These are phyloP conservation scores for Oceanites oceanicus DNA, from an alignment of 2,113 vertebrate species.

Conservation along the genomic window DNA sequence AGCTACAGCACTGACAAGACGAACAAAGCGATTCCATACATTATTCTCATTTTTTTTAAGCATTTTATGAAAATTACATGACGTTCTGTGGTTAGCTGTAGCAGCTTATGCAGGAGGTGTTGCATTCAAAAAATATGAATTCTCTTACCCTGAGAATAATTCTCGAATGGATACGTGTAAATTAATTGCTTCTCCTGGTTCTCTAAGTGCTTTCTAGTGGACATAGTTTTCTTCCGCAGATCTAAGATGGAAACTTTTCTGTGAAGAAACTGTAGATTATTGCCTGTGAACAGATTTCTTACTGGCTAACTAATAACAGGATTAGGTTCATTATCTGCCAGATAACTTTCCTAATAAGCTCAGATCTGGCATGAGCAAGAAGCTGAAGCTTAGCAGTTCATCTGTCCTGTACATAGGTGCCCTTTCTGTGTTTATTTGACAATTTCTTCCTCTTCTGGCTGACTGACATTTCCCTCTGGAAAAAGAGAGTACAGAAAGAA, in stretches of 20 bases:
- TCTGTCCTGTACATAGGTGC: neutral
- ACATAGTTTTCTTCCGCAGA: neutral
- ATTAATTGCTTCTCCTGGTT: neutral
- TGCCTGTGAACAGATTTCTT: neutral
- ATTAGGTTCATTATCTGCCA: neutral
- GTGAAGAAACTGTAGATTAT: neutral
- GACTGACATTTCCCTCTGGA: constrained; percentile 14
- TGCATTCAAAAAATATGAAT: neutral
- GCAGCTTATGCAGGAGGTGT: neutral
- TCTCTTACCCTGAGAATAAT: neutral
- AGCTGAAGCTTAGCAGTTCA: neutral
- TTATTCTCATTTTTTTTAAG: neutral
- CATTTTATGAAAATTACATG: neutral
- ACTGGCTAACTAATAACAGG: neutral
- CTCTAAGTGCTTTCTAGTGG: neutral
- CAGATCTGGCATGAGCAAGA: neutral
- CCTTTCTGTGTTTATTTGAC: constrained; percentile 26
- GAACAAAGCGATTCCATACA: neutral
- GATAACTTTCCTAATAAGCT: neutral
- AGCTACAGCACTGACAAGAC: neutral
- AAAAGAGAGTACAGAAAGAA: constrained; percentile 26
- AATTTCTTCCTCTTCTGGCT: neutral
- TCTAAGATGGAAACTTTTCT: neutral
- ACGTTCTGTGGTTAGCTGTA: neutral
- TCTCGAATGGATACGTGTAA: neutral